Evolutionary conservation across 1,140 invertebrate genomes (phyloP).

Genomic region (Drosophila watanabei): DNA sequence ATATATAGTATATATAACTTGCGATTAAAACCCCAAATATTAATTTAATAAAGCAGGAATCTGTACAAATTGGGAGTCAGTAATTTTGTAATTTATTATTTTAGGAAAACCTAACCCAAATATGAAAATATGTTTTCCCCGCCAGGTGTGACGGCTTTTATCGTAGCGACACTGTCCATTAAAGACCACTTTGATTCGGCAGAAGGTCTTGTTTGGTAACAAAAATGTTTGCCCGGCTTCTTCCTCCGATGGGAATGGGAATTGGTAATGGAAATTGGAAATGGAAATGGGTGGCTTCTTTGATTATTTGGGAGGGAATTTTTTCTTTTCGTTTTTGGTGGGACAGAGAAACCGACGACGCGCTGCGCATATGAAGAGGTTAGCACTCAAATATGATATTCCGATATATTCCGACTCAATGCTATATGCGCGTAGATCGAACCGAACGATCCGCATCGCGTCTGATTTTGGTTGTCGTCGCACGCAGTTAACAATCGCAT

Average conservation of each 20-base stretch:
- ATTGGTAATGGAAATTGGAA: constrained; percentile 18
- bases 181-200: constrained; percentile 25
- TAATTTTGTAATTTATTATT: constrained; percentile 22
- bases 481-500: constrained; percentile 74
- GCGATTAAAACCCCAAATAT: too few species aligned
- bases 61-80: neutral
- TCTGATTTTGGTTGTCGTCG: constrained; percentile 65
- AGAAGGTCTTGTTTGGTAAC: constrained; percentile 45
- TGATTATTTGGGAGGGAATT: constrained; percentile 12
- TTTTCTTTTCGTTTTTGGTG: constrained; percentile 3
- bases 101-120: constrained; percentile 16
- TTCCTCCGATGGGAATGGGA: neutral
- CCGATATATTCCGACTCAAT: neutral
- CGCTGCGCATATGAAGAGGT: constrained; percentile 41
- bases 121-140: constrained; percentile 28
- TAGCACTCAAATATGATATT: constrained; percentile 43
- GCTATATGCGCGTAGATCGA: constrained; percentile 12
- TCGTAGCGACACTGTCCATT: constrained; percentile 44
- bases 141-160: constrained; percentile 43
- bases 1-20: neutral
- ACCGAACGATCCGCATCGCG: constrained; percentile 33
- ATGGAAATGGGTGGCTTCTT: constrained; percentile 11
- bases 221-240: constrained; percentile 35
- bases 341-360: constrained; percentile 30
- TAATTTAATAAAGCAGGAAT: neutral